These are phyloP conservation scores for Himalopsyche japonica DNA, from an alignment of 2,888 invertebrate species.

Conservation along the genomic window DNA sequence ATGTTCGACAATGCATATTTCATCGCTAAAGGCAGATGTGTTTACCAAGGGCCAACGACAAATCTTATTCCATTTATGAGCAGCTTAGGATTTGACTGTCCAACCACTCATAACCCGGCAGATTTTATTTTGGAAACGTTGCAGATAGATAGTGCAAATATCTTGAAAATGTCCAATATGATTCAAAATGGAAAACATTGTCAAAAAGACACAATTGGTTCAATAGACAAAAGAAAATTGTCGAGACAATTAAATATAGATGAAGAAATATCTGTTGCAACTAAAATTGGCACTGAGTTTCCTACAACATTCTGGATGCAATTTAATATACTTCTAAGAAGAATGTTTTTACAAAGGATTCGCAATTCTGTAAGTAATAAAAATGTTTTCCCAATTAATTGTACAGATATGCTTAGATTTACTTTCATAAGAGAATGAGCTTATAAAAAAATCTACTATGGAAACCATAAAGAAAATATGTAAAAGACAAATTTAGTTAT, in stretches of 20 bases:
- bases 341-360: conserved; percentile 61
- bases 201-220: conserved; percentile 10
- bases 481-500: too few species aligned
- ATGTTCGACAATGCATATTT: conserved; percentile 75
- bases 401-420: too few species aligned
- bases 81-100: conserved; percentile 68
- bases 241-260: conserved; percentile 48
- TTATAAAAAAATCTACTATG: too few species aligned
- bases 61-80: conserved; percentile 72
- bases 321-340: conserved; percentile 55
- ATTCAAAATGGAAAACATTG: conserved; percentile 50
- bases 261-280: conserved; percentile 49
- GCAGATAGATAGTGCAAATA: conserved; percentile 44
- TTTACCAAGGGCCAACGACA: conserved; percentile 69
- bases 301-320: conserved; percentile 61
- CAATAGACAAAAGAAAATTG: conserved; percentile 53
- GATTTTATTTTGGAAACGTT: conserved; percentile 66
- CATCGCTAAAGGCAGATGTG: conserved; percentile 66
- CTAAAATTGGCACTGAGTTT: conserved; percentile 53
- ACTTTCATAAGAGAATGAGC: too few species aligned
- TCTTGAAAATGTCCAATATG: conserved; percentile 44
- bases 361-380: conserved; percentile 56
- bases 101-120: conserved; percentile 78
- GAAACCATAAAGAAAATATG: too few species aligned
- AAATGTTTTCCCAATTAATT: neutral